phyloP scores from a whole-genome alignment of 1,140 invertebrate species.

The Drosophila gunungcola region DNA sequence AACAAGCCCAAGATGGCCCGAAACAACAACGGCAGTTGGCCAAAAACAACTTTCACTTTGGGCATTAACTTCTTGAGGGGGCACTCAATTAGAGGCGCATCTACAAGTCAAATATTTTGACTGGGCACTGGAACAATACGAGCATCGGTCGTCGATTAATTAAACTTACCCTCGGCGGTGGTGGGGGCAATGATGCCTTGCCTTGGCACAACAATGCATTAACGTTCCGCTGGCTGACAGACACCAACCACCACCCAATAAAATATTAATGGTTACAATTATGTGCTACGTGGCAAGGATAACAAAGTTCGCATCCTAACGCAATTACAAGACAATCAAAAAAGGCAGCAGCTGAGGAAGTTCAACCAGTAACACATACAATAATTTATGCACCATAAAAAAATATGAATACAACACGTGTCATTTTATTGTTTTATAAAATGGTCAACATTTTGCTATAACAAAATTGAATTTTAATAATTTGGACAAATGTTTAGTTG shows the following conservation, averaged over 20 bases:
- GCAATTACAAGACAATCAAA: constrained; percentile 78
- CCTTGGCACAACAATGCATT: constrained; percentile 53
- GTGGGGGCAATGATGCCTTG: constrained; percentile 5
- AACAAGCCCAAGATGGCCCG: constrained; percentile 17
- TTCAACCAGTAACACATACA: constrained; percentile 22
- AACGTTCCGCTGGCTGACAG: constrained; percentile 28
- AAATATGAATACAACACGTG: constrained; percentile 4
- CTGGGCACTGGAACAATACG: constrained; percentile 60
- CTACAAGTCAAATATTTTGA: constrained; percentile 82
- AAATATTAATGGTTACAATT: constrained; percentile 81
- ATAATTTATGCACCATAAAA: constrained; percentile 32
- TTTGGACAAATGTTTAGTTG: no score
- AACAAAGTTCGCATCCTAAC: constrained; percentile 61
- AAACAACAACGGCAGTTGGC: constrained; percentile 51
- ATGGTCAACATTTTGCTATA: no score
- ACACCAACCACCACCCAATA: constrained; percentile 67
- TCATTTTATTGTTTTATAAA: no score
- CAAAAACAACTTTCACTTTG: constrained; percentile 65
- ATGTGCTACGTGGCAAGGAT: constrained; percentile 66
- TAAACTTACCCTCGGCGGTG: constrained; percentile 46
- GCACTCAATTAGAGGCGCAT: constrained; percentile 75
- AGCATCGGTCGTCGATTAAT: constrained; percentile 75
- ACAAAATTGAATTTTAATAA: no score
- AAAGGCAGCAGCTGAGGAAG: constrained; percentile 44
- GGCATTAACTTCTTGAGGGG: constrained; percentile 13